phyloP scores from a whole-genome alignment of 2,888 invertebrate genomes.

The Lampropteryx suffumata region DNA sequence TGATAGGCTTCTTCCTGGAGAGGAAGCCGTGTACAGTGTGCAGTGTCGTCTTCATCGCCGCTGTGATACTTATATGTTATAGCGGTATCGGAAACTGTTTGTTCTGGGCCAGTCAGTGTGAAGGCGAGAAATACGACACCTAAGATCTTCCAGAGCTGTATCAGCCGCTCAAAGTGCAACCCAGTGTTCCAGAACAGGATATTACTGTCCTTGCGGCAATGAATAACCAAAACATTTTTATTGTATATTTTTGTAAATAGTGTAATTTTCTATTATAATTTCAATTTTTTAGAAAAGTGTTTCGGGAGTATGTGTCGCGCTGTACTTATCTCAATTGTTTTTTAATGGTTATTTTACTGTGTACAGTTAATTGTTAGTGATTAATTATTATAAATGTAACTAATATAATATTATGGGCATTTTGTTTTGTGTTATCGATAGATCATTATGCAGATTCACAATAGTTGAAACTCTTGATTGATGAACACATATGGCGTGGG shows the following conservation, averaged over 20 bases:
- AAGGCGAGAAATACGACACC: constrained; percentile 84
- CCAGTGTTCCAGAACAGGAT: constrained; percentile 48
- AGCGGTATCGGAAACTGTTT: constrained; percentile 97
- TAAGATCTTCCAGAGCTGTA: constrained; percentile 50
- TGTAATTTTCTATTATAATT: constrained; percentile 46
- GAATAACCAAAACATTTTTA: constrained; percentile 34
- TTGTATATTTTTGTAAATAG: constrained; percentile 69
- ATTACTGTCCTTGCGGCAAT: constrained; percentile 26
- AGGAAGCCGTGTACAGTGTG: constrained; percentile 98
- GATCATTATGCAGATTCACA: no score
- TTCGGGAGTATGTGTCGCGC: constrained; percentile 49
- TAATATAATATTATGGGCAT: constrained; percentile 49
- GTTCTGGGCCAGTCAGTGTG: constrained; percentile 93
- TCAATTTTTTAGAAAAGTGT: constrained; percentile 30
- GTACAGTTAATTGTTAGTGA: constrained; percentile 38
- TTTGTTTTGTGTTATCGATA: constrained; percentile 17
- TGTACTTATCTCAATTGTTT: constrained; percentile 66
- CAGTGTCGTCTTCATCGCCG: constrained; percentile 95
- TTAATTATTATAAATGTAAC: constrained; percentile 48
- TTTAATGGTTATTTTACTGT: constrained; percentile 53
- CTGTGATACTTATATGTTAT: constrained; percentile 97
- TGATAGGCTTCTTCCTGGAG: constrained; percentile 98
- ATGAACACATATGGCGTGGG: no score
- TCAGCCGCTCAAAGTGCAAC: constrained; percentile 66
- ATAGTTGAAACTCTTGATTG: no score